Conservation (phyloP, 2,888 invertebrate species). For the Cheilosia pagana region DNA sequence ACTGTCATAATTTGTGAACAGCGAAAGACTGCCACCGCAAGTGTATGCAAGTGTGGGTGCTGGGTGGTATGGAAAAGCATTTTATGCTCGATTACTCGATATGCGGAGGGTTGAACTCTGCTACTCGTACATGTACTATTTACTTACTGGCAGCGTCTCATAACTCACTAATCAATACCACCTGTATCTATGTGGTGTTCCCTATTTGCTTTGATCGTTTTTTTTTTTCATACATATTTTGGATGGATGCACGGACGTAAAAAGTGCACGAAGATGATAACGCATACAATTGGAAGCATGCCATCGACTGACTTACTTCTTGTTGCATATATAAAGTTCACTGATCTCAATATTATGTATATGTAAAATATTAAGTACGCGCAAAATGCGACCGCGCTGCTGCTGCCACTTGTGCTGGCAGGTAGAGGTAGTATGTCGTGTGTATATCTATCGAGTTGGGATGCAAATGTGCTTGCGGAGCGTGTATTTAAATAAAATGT, state of each 20-base stretch:
- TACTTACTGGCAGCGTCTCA: slow-evolving; percentile 10
- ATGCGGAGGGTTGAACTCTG: slow-evolving; percentile 13
- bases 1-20: slow-evolving; percentile 2
- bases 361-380: slow-evolving; percentile 27
- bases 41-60: neutral
- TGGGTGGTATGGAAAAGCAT: neutral
- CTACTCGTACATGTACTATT: neutral
- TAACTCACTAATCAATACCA: slow-evolving; percentile 41
- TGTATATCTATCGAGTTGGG: slow-evolving; percentile 10
- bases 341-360: slow-evolving; percentile 30
- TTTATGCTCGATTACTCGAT: slow-evolving; percentile 21
- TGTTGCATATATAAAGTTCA: slow-evolving; percentile 40
- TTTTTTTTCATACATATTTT: slow-evolving; percentile 6
- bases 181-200: slow-evolving; percentile 17
- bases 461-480: slow-evolving; percentile 21
- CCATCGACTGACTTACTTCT: slow-evolving; percentile 36
- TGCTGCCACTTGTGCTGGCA: neutral
- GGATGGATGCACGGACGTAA: slow-evolving; percentile 7
- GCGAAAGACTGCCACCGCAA: neutral
- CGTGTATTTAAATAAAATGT: neutral
- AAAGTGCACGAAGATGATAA: slow-evolving; percentile 19
- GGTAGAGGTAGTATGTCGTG: neutral
- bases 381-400: neutral
- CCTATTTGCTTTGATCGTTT: slow-evolving; percentile 18
- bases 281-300: slow-evolving; percentile 18